phyloP scores from a whole-genome alignment of 2,113 vertebrate species.

The Myiopsitta monachus region DNA sequence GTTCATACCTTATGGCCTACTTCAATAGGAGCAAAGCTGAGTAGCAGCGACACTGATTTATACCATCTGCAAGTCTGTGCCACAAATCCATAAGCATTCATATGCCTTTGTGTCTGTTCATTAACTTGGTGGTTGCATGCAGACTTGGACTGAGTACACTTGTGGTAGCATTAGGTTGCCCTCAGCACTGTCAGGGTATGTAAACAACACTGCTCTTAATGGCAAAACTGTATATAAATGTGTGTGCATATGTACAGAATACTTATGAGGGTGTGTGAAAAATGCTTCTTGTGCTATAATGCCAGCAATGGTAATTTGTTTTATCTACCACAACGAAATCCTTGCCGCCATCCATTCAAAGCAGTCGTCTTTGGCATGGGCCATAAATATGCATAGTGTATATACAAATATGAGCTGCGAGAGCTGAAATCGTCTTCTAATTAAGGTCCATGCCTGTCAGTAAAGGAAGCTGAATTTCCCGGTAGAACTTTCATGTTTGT shows the following conservation, averaged over 20 bases:
- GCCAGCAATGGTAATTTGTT: constrained; percentile 24
- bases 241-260: neutral
- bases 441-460: constrained; percentile 2
- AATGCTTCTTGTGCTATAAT: constrained; percentile 6
- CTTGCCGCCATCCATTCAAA: constrained; percentile 27
- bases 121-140: neutral
- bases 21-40: neutral
- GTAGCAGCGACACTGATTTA: neutral
- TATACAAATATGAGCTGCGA: constrained; percentile 19
- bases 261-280: neutral
- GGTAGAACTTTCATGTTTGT: neutral
- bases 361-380: neutral
- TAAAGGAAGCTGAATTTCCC: constrained; percentile 17
- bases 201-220: neutral
- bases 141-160: neutral
- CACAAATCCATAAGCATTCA: neutral
- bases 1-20: neutral
- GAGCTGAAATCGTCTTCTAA: constrained; percentile 23
- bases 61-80: neutral
- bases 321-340: constrained; percentile 27
- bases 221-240: neutral
- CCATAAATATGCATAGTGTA: constrained; percentile 17
- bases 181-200: neutral
- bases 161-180: neutral
- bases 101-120: neutral